Conservation (phyloP, 2,113 vertebrate species). For the Saguinus midas region DNA sequence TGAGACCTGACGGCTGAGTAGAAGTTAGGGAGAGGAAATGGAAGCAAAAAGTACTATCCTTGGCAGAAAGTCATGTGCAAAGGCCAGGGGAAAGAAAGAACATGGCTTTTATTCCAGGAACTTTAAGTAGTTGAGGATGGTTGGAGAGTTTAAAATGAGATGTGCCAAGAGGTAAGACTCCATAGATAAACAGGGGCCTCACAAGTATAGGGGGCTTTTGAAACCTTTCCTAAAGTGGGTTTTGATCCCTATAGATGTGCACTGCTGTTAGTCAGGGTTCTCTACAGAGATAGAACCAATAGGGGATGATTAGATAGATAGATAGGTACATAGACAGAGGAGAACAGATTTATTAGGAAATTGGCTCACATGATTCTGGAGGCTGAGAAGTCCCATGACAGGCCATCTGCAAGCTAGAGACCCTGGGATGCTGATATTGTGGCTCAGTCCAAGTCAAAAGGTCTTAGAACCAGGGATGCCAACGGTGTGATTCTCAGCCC, state of each 20-base stretch:
- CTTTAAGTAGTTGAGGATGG: background rate
- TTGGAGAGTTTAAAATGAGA: background rate
- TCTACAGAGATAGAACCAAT: background rate
- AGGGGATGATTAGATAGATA: background rate
- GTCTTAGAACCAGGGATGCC: background rate
- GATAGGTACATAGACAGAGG: background rate
- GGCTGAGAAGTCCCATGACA: background rate
- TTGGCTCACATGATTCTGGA: background rate
- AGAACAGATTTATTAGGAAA: background rate
- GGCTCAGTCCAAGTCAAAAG: background rate
- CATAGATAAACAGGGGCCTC: background rate
- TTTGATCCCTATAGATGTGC: background rate
- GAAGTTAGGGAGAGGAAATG: background rate
- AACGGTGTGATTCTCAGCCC: background rate
- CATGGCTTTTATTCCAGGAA: background rate
- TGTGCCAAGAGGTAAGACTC: background rate
- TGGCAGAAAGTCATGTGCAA: background rate
- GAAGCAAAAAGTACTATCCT: background rate
- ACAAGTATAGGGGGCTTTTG: background rate
- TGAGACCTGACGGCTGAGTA: background rate
- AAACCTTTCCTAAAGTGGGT: background rate
- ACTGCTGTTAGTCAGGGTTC: background rate
- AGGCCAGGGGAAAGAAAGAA: background rate
- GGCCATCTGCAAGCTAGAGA: background rate
- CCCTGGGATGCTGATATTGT: background rate